Conservation (phyloP, 1,140 invertebrate species). For the Plodia interpunctella region DNA sequence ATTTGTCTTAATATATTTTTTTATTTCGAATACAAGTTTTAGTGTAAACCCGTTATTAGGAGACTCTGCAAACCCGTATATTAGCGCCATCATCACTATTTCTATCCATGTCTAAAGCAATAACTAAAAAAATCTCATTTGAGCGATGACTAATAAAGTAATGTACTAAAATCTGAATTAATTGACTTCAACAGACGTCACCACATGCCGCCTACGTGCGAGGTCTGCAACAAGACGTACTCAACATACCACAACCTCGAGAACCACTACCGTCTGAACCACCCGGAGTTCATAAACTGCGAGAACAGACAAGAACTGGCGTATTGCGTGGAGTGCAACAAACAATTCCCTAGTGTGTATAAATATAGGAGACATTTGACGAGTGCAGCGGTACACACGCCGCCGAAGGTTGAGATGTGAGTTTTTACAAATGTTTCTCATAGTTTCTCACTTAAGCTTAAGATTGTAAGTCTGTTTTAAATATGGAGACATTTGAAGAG, state of each 20-base stretch:
- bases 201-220: constrained; percentile 20
- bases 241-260: constrained; percentile 11
- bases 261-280: constrained; percentile 13
- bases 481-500: constrained; percentile 21
- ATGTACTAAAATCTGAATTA: no score
- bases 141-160: no score
- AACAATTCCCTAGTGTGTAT: constrained; percentile 34
- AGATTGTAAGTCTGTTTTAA: no score
- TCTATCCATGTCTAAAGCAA: no score
- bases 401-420: constrained; percentile 18
- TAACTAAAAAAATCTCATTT: no score
- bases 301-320: constrained; percentile 22
- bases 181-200: constrained; percentile 8
- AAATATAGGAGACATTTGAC: constrained; percentile 27
- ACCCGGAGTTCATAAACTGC: constrained; percentile 17
- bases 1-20: no score
- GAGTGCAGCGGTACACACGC: constrained; percentile 16
- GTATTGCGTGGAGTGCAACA: constrained; percentile 48
- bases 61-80: no score
- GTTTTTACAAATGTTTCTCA: no score
- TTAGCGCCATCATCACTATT: no score
- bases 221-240: constrained; percentile 17
- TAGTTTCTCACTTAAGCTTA: no score
- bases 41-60: no score
- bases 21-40: no score